Base-by-base conservation (phyloP, 2,888 invertebrate species). In the Scrobipalpa atriplicella region DNA sequence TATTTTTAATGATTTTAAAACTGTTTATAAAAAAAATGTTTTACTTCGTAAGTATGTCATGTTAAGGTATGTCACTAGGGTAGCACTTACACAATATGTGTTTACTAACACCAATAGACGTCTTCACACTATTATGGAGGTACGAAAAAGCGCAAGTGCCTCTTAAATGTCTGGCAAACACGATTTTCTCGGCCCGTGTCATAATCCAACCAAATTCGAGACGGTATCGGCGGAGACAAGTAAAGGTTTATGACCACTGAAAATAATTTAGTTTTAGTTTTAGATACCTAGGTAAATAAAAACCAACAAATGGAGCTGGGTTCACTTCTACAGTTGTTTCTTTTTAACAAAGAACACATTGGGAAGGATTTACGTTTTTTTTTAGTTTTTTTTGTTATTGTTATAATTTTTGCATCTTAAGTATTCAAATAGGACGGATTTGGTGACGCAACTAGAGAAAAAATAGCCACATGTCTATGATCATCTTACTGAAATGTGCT, bases 111-210 rank as follows among this genome's bases (percentile, higher is more conserved):
- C 47, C 47, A 47, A 47, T 47, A 47, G 16, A 16, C n/a, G 8
- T n/a, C 47, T n/a, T n/a, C 43, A 43, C n/a, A 16, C 3, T n/a
- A 47, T 47, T 2, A 47, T 16, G 47, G 16, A n/a, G 3, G n/a
- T 16, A 16, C 10, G 47, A n/a, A 47, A 47, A 47, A 47, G 47
- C 47, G 16, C 47, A 47, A 47, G 47, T n/a, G n/a, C 8, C 16
- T n/a, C 47, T 47, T n/a, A 47, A 47, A n/a, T 16, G 47, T 47
- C 47, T 47, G 47, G 47, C 16, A 47, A 47, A 47, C 47, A 47
- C 47, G 47, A 47, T 47, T 47, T 47, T 47, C 47, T n/a, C n/a
- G 47, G 47, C 47, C 43, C 47, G 47, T 47, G 47, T 47, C 47
- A 47, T 47, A 47, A 47, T 47, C 47, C 47, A 7, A 47, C n/a